Base-by-base conservation (phyloP, 2,888 invertebrate species). In the Chaitophorus viminalis region DNA sequence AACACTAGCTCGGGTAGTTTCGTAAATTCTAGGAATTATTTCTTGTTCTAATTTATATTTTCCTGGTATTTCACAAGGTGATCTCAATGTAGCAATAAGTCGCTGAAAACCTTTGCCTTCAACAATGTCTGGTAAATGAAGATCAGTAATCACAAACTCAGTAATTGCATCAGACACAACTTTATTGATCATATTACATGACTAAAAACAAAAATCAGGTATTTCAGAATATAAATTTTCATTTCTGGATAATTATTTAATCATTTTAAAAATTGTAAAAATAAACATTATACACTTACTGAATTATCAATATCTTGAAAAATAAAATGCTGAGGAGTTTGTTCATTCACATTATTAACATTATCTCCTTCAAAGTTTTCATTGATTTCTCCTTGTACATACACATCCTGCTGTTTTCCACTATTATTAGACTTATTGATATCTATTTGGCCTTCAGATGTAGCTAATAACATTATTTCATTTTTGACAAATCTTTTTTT, bases 1-100 rank as follows among this genome's bases (percentile, higher is more conserved):
- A 33, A 89, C 88, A 60, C 88, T 54, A 11, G 85, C 21, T 82
- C 91, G 91, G 85, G 91, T 92, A 6, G 90, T 91, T 9, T 92
- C 92, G 88, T 92, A 92, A 52, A 92, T 91, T 89, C 91, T 92
- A 60, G 93, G 93, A 89, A 93, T 91, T 39, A 92, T 91, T 88
- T 92, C 92, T 85, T 92, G 92, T 89, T 92, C 92, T 9, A 93
- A 90, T 89, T 92, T 92, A 83, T 91, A 91, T 90, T 92, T 92
- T 81, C 91, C 91, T 0, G 93, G 93, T 39, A 93, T 92, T 90
- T 92, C 92, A 89, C 92, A 92, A 0, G 92, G 92, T 0, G 92
- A 92, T 72, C 91, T 91, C 1, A 92, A 89, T 0, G 92, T 92
- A 0, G 92, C 92, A 0, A 93, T 91, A 3, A 93, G 90, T 79